A percentile compares a stretch with the other conserved stretches of the same genome.
These are phyloP conservation scores for Drosophila tsacasi DNA, from an alignment of 1,140 invertebrate species.

Conservation along the genomic window DNA sequence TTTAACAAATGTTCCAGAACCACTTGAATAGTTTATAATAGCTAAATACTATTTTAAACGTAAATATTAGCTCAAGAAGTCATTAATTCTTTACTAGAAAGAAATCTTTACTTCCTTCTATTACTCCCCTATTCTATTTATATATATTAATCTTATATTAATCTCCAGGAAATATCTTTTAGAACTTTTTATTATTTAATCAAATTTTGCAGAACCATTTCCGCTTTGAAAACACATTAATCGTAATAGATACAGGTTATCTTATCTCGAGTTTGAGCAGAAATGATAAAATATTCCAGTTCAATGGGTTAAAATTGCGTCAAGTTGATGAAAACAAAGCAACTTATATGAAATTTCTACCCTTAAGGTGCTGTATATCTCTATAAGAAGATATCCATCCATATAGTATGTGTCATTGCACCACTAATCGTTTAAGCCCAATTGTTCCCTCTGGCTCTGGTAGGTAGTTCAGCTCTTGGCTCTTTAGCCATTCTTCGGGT, in stretches of 20 bases:
- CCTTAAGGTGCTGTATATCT: background rate
- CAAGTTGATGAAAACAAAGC: constrained; percentile 3
- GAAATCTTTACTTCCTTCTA: background rate
- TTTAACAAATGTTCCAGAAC: too few relatives aligned
- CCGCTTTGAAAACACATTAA: constrained; percentile 5
- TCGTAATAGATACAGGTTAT: constrained; percentile 13
- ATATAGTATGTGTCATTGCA: background rate
- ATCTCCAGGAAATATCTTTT: background rate
- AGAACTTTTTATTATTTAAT: background rate
- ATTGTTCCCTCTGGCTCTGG: background rate
- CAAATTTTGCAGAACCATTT: constrained; percentile 7
- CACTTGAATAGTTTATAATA: background rate
- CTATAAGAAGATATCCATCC: background rate
- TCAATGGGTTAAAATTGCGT: constrained; percentile 8
- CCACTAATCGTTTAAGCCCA: background rate
- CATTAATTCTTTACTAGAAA: background rate
- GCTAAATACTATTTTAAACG: background rate
- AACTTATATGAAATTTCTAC: background rate
- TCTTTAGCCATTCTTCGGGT: constrained; percentile 10
- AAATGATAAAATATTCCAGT: constrained; percentile 21
- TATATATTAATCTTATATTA: background rate
- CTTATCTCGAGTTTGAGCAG: constrained; percentile 14
- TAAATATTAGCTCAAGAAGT: background rate
- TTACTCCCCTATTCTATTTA: too few relatives aligned
- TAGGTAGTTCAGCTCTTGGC: background rate